A percentile compares a stretch with the other conserved stretches of the same genome.
Evolutionary conservation across 2,888 invertebrate species (phyloP).

Genomic region (Nymphalis c-album): DNA sequence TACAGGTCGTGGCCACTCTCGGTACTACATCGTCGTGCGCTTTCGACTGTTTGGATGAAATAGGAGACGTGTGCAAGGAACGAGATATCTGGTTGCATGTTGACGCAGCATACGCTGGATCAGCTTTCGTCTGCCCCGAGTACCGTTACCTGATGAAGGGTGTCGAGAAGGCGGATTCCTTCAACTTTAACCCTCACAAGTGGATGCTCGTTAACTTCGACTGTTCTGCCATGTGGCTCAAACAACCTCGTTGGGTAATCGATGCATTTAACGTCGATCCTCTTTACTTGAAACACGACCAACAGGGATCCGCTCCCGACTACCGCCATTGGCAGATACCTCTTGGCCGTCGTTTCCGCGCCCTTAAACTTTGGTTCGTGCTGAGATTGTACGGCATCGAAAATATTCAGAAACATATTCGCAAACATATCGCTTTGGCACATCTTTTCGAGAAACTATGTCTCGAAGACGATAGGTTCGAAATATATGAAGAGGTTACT

Average conservation of each 20-base stretch:
- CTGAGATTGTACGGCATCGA: slow-evolving; percentile 93
- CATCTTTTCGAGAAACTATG: slow-evolving; percentile 93
- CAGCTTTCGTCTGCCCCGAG: slow-evolving; percentile 98
- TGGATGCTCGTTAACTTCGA: slow-evolving; percentile 99
- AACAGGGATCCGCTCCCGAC: slow-evolving; percentile 94
- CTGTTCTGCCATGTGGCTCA: slow-evolving; percentile 98
- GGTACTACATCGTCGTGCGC: slow-evolving; percentile 98
- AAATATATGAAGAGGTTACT: slow-evolving; percentile 92
- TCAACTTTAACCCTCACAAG: slow-evolving; percentile 99
- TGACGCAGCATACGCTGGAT: slow-evolving; percentile 98
- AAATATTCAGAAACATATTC: slow-evolving; percentile 92
- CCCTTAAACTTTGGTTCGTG: slow-evolving; percentile 97
- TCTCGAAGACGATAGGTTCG: slow-evolving; percentile 89
- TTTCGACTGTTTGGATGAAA: slow-evolving; percentile 93
- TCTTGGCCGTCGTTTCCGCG: slow-evolving; percentile 94
- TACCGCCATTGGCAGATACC: slow-evolving; percentile 99
- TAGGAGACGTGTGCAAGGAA: slow-evolving; percentile 93
- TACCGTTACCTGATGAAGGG: slow-evolving; percentile 94
- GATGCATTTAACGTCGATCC: slow-evolving; percentile 99
- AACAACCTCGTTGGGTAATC: slow-evolving; percentile 93
- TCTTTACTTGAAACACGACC: slow-evolving; percentile 96
- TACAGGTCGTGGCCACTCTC: slow-evolving; percentile 90
- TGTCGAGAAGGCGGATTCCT: slow-evolving; percentile 94
- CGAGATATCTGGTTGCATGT: slow-evolving; percentile 95
- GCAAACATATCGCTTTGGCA: slow-evolving; percentile 92